These are phyloP conservation scores for Aricia agestis DNA, from an alignment of 1,140 invertebrate species.

Conservation along the genomic window DNA sequence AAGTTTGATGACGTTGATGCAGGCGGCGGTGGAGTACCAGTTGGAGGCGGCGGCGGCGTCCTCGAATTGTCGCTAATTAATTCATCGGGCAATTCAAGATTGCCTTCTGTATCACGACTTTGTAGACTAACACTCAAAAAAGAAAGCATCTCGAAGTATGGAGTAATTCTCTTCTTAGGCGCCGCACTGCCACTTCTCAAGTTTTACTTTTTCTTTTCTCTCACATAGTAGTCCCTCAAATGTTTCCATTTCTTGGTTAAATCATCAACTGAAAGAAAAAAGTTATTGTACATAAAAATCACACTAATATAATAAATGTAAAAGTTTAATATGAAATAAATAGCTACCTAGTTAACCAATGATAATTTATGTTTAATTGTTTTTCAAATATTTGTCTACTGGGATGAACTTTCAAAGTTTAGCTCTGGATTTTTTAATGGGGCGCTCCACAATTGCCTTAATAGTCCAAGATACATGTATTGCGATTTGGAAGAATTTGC, in stretches of 20 bases:
- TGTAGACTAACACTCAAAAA: too few species aligned
- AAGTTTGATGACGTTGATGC: too few species aligned
- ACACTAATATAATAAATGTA: too few species aligned
- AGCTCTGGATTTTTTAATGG: slow-evolving; percentile 23
- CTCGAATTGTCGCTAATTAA: too few species aligned
- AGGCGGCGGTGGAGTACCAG: too few species aligned
- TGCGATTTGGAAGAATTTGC: slow-evolving; percentile 25
- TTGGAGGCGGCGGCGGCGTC: too few species aligned
- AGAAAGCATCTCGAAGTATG: too few species aligned
- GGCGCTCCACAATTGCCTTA: slow-evolving; percentile 18
- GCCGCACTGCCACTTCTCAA: background rate
- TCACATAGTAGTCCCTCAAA: slow-evolving; percentile 30
- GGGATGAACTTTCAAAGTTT: slow-evolving; percentile 27
- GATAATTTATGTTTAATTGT: background rate
- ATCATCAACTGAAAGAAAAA: slow-evolving; percentile 27
- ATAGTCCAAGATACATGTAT: slow-evolving; percentile 27
- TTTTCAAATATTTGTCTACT: slow-evolving; percentile 30
- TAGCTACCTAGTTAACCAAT: background rate
- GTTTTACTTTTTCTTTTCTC: slow-evolving; percentile 12
- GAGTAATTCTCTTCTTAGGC: too few species aligned
- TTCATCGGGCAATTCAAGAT: too few species aligned
- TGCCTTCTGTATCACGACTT: too few species aligned
- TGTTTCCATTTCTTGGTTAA: slow-evolving; percentile 31
- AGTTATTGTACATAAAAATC: slow-evolving; percentile 1
- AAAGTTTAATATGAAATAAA: slow-evolving; percentile 9